Conservation (phyloP, 2,113 vertebrate genomes). For the Agapornis roseicollis region DNA sequence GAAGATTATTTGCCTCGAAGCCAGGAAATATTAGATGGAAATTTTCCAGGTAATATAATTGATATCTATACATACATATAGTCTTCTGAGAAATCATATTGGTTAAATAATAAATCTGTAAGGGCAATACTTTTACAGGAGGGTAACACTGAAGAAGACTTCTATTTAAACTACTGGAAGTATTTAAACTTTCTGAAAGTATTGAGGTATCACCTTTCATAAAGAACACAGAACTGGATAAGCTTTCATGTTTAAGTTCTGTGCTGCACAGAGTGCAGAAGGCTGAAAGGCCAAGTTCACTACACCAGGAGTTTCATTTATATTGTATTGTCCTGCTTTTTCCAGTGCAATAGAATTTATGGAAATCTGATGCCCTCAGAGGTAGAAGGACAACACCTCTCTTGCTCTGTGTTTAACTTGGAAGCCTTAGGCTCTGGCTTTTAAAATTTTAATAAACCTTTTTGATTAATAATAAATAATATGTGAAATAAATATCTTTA, state of each 20-base stretch:
- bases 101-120: background rate
- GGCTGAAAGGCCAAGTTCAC: background rate
- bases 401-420: background rate
- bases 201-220: background rate
- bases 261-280: background rate
- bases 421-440: background rate
- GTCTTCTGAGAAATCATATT: background rate
- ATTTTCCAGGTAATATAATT: background rate
- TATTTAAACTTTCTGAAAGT: background rate
- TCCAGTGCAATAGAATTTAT: background rate
- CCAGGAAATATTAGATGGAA: fast-evolving
- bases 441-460: constrained; percentile 20
- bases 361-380: background rate
- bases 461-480: constrained; percentile 41
- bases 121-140: background rate
- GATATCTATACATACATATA: background rate
- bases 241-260: background rate
- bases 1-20: background rate
- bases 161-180: background rate
- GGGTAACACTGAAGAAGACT: background rate
- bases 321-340: background rate
- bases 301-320: background rate
- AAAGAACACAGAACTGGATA: background rate
- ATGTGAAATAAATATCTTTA: constrained; percentile 20
- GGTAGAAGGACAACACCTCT: background rate